These are phyloP conservation scores for Notoglanidium macrostoma DNA, from an alignment of 2,797 vertebrate genomes.

Conservation along the genomic window DNA sequence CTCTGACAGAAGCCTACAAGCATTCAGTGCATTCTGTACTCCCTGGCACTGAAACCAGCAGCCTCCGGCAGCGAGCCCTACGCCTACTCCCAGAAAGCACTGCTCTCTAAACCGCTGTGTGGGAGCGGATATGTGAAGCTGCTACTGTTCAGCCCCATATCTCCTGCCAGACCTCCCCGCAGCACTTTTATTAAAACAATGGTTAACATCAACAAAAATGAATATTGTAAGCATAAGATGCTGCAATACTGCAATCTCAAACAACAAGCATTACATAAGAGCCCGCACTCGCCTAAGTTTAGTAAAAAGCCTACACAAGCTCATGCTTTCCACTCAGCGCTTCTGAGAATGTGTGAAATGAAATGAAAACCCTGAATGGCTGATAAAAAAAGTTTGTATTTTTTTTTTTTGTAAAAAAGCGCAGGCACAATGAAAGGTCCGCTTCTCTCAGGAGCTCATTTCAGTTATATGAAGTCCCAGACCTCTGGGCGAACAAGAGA, in stretches of 20 bases:
- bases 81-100: constrained; percentile 43
- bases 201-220: constrained; percentile 19
- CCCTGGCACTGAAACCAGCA: constrained; percentile 22
- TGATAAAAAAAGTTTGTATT: constrained; percentile 1
- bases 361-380: constrained; percentile 23
- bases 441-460: constrained; percentile 30
- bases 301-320: constrained; percentile 25
- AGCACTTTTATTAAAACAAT: constrained; percentile 45
- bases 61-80: constrained; percentile 37
- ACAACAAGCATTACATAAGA: constrained; percentile 30
- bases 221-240: constrained; percentile 10
- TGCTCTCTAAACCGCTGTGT: constrained; percentile 45
- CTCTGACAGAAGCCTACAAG: not conserved
- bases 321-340: constrained; percentile 16
- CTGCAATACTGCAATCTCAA: constrained; percentile 9
- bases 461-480: constrained; percentile 26
- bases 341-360: constrained; percentile 19
- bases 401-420: constrained; percentile 3
- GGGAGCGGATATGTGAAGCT: constrained; percentile 47
- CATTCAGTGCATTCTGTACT: constrained; percentile 17
- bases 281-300: constrained; percentile 18
- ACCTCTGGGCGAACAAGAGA: constrained; percentile 61
- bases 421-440: not conserved
- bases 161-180: constrained; percentile 41
- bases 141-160: constrained; percentile 32